phyloP scores from a whole-genome alignment of 2,888 invertebrate genomes.

The Dicycla oo region DNA sequence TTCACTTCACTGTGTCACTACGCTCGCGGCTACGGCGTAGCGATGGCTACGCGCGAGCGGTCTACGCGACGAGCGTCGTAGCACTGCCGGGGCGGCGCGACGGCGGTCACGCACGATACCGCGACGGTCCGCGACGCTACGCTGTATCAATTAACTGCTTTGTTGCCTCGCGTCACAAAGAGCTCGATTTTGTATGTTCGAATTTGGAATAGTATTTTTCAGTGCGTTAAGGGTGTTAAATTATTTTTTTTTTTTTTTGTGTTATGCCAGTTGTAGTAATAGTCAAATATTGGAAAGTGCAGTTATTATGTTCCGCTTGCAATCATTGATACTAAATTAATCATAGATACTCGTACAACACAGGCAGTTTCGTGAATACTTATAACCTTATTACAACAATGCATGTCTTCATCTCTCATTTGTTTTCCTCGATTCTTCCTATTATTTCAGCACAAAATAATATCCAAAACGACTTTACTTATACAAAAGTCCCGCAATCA shows the following conservation, averaged over 20 bases:
- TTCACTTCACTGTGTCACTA: constrained; percentile 77
- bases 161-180: constrained; percentile 81
- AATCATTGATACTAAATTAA: neutral
- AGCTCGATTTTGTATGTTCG: constrained; percentile 71
- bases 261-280: no score
- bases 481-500: neutral
- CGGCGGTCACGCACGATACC: constrained; percentile 64
- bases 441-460: neutral
- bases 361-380: no score
- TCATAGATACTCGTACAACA: no score
- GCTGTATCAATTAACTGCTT: constrained; percentile 88
- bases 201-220: constrained; percentile 46
- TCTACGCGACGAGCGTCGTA: constrained; percentile 86
- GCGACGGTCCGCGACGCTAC: constrained; percentile 71
- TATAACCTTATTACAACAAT: neutral
- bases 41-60: constrained; percentile 81
- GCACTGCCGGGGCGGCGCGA: constrained; percentile 83
- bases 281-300: neutral
- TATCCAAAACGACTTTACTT: neutral
- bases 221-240: neutral
- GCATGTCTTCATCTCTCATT: neutral
- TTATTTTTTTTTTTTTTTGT: no score
- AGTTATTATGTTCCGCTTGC: no score
- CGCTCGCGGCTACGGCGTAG: constrained; percentile 79
- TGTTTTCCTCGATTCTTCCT: neutral